Evolutionary conservation across 2,113 vertebrate genomes (phyloP), one percentile per base, ranked within the genome.

Genomic region (Strigops habroptila): DNA sequence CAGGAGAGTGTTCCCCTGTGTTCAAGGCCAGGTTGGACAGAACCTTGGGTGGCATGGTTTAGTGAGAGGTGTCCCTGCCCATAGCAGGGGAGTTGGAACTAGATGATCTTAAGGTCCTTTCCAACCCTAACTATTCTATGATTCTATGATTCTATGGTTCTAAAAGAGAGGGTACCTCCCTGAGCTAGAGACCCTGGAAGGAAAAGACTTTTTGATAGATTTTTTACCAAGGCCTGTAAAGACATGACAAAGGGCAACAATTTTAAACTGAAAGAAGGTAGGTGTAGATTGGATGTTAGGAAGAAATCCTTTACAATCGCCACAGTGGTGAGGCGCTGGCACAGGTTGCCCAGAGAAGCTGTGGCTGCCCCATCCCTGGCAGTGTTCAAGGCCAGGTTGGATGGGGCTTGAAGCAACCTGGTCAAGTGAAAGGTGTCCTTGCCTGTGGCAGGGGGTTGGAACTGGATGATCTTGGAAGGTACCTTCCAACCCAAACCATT

Each of bases 341-440:
- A 51, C 2, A 60, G 5, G 33, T 25, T 86, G 4, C 15, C 12
- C 49, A 69, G 59, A 39, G 48, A 51, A 31, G 21, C 2, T 88
- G 19, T 31, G 25, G 33, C 9, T 41, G 4, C 3, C 3, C 43
- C 8, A 5, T 65, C 3, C 7, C 22, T 67, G 60, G 8, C 35
- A 81, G 6, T 13, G 35, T 18, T 69, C 44, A 86, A 46, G 6
- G 21, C 3, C 30, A n/a, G 19, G 12, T 6, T 87, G 53, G 53
- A 70, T 1, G 4, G 10, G 10, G 2, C 2, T 77, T 62, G 31
- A 7, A 75, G 23, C 4, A 65, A 48, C 0, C 19, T 28, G 8
- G 3, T 12, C 4, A 10, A 14, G 39, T 27, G 28, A 21, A 27
- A 60, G 9, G 3, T 43, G 12, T 43, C 37, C 4, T 12, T 63